Percentiles rank a stretch among this genome's conserved stretches.
These are phyloP conservation scores for Calcarius lapponicus DNA, from an alignment of 2,797 vertebrate species.

Conservation along the genomic window DNA sequence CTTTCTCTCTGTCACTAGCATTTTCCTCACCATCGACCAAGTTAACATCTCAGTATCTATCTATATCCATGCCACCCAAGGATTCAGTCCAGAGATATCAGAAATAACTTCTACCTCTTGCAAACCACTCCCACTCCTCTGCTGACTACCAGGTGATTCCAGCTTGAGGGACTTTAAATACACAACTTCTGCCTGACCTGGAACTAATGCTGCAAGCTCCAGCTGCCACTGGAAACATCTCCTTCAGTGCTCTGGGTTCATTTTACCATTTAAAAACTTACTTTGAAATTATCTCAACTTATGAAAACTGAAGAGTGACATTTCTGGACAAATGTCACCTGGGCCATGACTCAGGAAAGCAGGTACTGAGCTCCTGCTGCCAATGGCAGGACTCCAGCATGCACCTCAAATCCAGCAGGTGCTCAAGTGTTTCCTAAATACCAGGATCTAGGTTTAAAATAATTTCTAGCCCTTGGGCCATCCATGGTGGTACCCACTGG, in stretches of 20 bases:
- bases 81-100: not conserved
- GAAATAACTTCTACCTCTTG: not conserved
- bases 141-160: not conserved
- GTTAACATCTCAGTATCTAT: not conserved
- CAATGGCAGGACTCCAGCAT: not conserved
- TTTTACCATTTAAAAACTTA: not conserved
- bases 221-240: not conserved
- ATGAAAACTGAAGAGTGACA: not conserved
- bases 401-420: not conserved
- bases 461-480: not conserved
- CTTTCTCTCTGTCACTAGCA: not conserved
- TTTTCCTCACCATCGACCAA: not conserved
- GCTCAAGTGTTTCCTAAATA: not conserved
- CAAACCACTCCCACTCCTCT: not conserved
- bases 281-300: not conserved
- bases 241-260: not conserved
- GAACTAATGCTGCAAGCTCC: not conserved
- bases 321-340: not conserved
- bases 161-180: not conserved
- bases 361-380: not conserved
- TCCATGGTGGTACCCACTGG: not conserved
- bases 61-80: not conserved
- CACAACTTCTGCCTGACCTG: not conserved
- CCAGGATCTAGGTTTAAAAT: not conserved
- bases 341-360: not conserved